These are phyloP conservation scores for Vireo altiloquus DNA, from an alignment of 2,113 vertebrate genomes.

Conservation along the genomic window DNA sequence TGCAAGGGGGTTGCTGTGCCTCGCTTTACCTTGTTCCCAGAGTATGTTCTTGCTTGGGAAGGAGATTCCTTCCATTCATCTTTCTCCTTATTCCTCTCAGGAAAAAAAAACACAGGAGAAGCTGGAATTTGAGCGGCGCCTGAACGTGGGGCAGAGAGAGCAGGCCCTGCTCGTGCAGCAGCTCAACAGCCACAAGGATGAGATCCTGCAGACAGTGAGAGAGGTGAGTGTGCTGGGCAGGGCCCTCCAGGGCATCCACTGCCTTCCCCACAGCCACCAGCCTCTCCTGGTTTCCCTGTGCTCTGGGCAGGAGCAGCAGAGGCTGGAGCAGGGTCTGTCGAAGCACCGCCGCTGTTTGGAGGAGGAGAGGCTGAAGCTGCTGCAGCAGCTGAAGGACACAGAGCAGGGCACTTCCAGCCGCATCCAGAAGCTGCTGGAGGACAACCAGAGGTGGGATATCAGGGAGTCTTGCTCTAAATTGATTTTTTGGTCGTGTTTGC, in stretches of 20 bases:
- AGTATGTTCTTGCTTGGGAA: not conserved
- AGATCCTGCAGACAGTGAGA: slow-evolving; percentile 86
- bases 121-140: slow-evolving; percentile 85
- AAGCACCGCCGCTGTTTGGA: slow-evolving; percentile 83
- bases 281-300: not conserved
- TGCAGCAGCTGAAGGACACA: slow-evolving; percentile 79
- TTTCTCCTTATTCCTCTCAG: slow-evolving; percentile 54
- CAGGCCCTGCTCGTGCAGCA: slow-evolving; percentile 83
- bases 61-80: not conserved
- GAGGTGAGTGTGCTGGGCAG: slow-evolving; percentile 70
- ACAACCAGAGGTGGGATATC: slow-evolving; percentile 79
- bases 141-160: slow-evolving; percentile 82
- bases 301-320: slow-evolving; percentile 81
- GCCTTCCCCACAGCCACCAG: not conserved
- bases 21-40: not conserved
- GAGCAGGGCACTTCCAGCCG: slow-evolving; percentile 77
- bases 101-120: slow-evolving; percentile 87
- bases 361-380: slow-evolving; percentile 78
- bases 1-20: not conserved
- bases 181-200: slow-evolving; percentile 80
- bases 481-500: not conserved
- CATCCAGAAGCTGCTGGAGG: slow-evolving; percentile 84
- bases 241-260: not conserved
- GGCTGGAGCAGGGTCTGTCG: slow-evolving; percentile 80
- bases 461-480: too few species aligned